Evolutionary conservation across 2,113 vertebrate species (phyloP), one percentile per base, ranked within the genome.

Genomic region (Anoura caudifer): DNA sequence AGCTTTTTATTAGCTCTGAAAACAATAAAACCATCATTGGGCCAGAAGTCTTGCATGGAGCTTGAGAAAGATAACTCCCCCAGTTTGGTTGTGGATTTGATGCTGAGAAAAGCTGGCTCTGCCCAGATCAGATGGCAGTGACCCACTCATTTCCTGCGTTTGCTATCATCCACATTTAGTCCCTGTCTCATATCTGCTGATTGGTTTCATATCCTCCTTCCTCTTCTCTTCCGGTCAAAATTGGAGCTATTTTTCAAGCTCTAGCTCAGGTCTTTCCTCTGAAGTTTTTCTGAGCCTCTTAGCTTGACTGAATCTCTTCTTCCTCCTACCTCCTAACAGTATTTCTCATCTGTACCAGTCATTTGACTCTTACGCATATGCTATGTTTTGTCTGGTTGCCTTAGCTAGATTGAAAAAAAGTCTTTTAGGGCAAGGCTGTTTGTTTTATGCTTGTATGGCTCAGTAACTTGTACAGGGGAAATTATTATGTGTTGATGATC

Each of bases 181-280:
- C 41, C 67, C 43, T 75, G 61, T 85, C 97, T 96, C 90, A 20
- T 87, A 90, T 87, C 65, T n/a, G 20, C 76, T 87, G 80, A 94
- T 90, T 95, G 65, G 84, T 92, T 96, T 96, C 70, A 67, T 90
- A 90, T 90, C 80, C 43, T 90, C 59, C 33, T 52, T 41, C 36
- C 6, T 84, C 38, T 94, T 83, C 47, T 92, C 87, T 94, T 95
- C 89, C 24, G 70, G 63, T 86, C 91, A 86, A 97, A 97, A 96
- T 90, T 95, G 83, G 83, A 97, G 90, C 24, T 69, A 93, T 93
- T 95, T 96, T 95, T 95, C 84, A 96, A 97, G 96, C 45, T 72
- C 45, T 72, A 83, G 87, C 52, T 84, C 22, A n/a, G 52, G 45
- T 76, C 41, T 95, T 82, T 83, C 79, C 90, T 90, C n/a, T 43